Base-by-base conservation (phyloP, 2,888 invertebrate species). In the Ennomos erosarius region DNA sequence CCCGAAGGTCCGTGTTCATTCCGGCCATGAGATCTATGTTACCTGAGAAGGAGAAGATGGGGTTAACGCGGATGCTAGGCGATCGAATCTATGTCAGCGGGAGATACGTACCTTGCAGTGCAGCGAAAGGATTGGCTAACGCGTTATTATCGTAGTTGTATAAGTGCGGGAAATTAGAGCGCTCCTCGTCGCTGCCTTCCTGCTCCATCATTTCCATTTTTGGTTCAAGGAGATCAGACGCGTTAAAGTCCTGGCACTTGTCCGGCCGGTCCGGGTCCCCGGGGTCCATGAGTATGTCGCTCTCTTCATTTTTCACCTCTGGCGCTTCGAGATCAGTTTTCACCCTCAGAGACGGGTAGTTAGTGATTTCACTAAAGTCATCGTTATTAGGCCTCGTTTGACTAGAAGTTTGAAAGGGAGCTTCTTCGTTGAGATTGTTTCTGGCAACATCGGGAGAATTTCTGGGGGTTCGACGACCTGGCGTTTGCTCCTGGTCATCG, bases 191-290 rank as follows among this genome's bases (percentile, higher is more conserved):
- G 79, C 95, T 95, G 66, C 93, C 93, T 85, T 92, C 92, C 64
- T 90, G 95, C 84, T 96, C 96, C 79, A 95, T 95, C 70, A 95
- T 92, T 91, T 96, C 95, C 87, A 95, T 90, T 93, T 96, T 96
- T 75, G 95, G 95, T 92, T 95, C 92, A 67, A 92, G 79, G 70
- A 92, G 85, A 76, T 93, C 93, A 38, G 90, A 82, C 65, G 89
- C 91, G 67, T 82, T 89, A 70, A 90, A 89, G 55, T 91, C 92
- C 73, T 87, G 90, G 73, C 85, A 82, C 73, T 88, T 89, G 57
- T 88, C 90, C 11, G 49, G 13, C 67, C 78, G 82, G 54, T 90
- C 90, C 49, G 83, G 70, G 72, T 90, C 92, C 62, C 89, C 90
- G 47, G 90, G 89, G 63, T 92, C 92, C 87, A 90, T 87, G 62